A percentile compares a stretch with the other conserved stretches of the same genome.
Conservation (phyloP, 2,113 vertebrate genomes). For the Xenopus laevis region DNA sequence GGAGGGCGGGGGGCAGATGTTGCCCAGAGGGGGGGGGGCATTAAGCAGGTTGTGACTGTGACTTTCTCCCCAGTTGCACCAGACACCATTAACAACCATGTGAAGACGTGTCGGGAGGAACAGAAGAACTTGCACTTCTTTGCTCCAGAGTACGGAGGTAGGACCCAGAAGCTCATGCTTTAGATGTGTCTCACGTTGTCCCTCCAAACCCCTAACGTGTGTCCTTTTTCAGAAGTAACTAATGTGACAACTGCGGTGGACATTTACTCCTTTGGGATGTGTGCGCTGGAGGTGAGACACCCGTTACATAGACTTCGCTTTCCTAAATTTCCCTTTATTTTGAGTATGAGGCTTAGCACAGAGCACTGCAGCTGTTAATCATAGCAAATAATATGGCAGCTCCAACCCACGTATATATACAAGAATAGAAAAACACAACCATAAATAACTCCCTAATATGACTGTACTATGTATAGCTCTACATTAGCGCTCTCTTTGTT, state of each 20-base stretch:
- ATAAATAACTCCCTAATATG: too few species aligned
- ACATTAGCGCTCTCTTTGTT: too few species aligned
- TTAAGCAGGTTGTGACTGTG: slow-evolving; percentile 41
- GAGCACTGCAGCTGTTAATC: too few species aligned
- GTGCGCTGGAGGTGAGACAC: slow-evolving; percentile 89
- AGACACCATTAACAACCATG: slow-evolving; percentile 97
- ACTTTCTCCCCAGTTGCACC: slow-evolving; percentile 78
- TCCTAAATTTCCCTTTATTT: too few species aligned
- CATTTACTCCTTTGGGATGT: slow-evolving; percentile 98
- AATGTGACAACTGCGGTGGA: slow-evolving; percentile 96
- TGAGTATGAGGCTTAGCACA: too few species aligned
- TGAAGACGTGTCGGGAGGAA: slow-evolving; percentile 97
- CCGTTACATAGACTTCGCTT: slow-evolving; percentile 87
- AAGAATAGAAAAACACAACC: too few species aligned
- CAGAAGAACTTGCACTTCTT: slow-evolving; percentile 76
- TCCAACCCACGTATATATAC: too few species aligned
- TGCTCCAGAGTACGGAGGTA: slow-evolving; percentile 96
- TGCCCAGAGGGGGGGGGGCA: too few species aligned
- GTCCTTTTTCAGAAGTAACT: slow-evolving; percentile 73
- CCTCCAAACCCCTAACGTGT: slow-evolving; percentile 1
- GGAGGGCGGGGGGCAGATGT: too few species aligned
- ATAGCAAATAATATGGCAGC: too few species aligned
- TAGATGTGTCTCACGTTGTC: neutral
- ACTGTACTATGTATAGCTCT: too few species aligned
- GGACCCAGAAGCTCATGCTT: neutral